Percentiles rank a stretch among this genome's conserved stretches.
Conservation (phyloP, 2,888 invertebrate genomes). For the Troides aeacus region DNA sequence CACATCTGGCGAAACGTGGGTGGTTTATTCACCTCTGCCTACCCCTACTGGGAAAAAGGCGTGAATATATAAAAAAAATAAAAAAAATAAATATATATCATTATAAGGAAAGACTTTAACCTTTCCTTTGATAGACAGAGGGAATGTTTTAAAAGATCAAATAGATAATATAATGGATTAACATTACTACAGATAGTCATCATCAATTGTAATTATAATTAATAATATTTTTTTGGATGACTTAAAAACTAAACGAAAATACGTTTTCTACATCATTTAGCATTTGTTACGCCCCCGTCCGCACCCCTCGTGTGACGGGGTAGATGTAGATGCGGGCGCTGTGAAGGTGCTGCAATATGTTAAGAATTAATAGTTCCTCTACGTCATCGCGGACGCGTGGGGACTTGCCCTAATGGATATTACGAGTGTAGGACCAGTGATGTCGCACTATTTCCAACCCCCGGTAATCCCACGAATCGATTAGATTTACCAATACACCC, state of each 20-base stretch:
- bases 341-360: conserved; percentile 40
- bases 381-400: conserved; percentile 39
- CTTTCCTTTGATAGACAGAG: no score
- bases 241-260: background rate
- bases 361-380: conserved; percentile 44
- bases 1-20: no score
- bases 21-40: no score
- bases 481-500: background rate
- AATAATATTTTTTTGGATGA: no score
- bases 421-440: conserved; percentile 57
- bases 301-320: conserved; percentile 17
- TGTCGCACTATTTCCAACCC: conserved; percentile 48
- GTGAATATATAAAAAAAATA: no score
- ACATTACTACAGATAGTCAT: no score
- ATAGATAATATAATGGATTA: no score
- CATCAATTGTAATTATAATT: no score
- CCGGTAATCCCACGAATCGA: conserved; percentile 18
- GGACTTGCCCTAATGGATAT: conserved; percentile 52
- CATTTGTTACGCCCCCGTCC: conserved; percentile 15
- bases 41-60: no score
- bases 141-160: no score
- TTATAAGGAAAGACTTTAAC: no score
- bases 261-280: conserved; percentile 17
- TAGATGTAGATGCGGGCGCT: conserved; percentile 22
- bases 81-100: no score